Conservation (phyloP, 2,797 vertebrate species). For the Ficedula albicollis region DNA sequence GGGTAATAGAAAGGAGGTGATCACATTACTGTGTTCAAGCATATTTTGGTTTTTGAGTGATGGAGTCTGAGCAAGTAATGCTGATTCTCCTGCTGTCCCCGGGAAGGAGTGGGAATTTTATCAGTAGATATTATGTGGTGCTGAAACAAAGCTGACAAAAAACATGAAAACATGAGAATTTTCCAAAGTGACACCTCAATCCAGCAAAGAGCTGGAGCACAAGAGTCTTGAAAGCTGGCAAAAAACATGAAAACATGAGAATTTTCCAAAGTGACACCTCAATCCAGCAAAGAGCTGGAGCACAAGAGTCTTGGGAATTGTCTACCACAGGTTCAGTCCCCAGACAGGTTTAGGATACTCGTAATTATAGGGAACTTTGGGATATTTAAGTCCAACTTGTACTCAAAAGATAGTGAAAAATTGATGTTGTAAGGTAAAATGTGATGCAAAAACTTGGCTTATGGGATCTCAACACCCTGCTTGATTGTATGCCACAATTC, state of each 20-base stretch:
- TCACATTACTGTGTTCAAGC: background rate
- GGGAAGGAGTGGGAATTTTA: background rate
- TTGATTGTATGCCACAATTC: constrained; percentile 12
- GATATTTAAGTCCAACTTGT: background rate
- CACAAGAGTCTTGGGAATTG: background rate
- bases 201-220: background rate
- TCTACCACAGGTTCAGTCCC: background rate
- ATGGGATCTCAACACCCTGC: background rate
- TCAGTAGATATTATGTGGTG: background rate
- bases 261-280: background rate
- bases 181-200: background rate
- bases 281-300: background rate
- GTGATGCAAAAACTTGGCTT: background rate
- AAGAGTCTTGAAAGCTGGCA: background rate
- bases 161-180: background rate
- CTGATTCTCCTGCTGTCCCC: background rate
- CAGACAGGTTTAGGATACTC: background rate
- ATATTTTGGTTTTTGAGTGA: background rate
- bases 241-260: background rate
- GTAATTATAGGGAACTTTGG: background rate
- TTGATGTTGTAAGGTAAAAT: background rate
- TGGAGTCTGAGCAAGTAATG: background rate
- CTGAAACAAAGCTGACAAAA: background rate
- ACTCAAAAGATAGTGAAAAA: background rate
- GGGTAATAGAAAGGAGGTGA: background rate